Base-by-base conservation (phyloP, 1,140 invertebrate genomes). In the Heliconius hermathena region DNA sequence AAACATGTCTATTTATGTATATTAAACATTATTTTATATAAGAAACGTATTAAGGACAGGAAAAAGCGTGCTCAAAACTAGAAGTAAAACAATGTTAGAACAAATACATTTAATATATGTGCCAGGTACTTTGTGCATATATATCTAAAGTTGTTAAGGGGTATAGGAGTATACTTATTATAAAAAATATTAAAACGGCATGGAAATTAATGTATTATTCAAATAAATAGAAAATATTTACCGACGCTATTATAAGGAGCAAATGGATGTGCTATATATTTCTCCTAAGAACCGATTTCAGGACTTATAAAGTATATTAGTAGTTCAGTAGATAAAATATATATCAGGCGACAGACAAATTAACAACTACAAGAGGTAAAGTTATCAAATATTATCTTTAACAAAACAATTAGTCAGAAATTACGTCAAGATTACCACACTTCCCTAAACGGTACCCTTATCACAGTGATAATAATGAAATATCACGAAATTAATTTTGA, bases 131-230 rank as follows among this genome's bases (percentile, higher is more conserved):
- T 20, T n/a, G 60, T 66, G 60, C 60, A 29, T 29, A 66, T 16
- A 26, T 29, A 29, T 22, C 22, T 52, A 52, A 20, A 8, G 18
- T 52, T n/a, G 20, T 8, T 57, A n/a, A 57, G 52, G 20, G 52
- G 20, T 57, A n/a, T 18, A 60, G 9, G 22, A 22, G 9, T 60
- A 60, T 60, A 60, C 8, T 22, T 22, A 9, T 26, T 60, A 60
- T 60, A 3, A 60, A 22, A 66, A 66, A 66, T 26, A 66, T 66
- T 66, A 66, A 72, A 72, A 77, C 76, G 71, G 76, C 71, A 77
- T 77, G 76, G 76, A 77, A 77, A 77, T 77, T 77, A 77, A 77
- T 26, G 76, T 57, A 77, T 49, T 71, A 49, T 49, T 22, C 8
- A n/a, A n/a, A 66, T 66, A 26, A 66, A n/a, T 57, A 66, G 3